Conservation (phyloP, 2,113 vertebrate species). For the Pollimyrus isidori region DNA sequence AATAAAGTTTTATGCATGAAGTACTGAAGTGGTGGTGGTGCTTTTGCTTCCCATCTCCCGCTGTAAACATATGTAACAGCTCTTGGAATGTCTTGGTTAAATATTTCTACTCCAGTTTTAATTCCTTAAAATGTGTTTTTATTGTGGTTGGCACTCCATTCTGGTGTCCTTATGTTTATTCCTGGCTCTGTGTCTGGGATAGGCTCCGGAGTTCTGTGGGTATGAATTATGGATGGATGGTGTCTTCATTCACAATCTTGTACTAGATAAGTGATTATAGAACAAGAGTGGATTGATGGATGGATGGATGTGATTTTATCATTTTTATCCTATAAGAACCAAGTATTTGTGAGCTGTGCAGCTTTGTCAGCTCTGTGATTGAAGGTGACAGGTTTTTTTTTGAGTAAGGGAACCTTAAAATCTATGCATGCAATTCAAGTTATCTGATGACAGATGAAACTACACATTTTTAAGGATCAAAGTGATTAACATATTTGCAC, state of each 20-base stretch:
- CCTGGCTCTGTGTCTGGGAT: not conserved
- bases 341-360: not conserved
- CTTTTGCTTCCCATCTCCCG: not conserved
- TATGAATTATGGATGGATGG: not conserved
- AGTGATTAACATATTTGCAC: not conserved
- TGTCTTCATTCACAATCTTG: not conserved
- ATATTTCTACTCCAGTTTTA: not conserved
- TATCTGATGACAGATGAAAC: not conserved
- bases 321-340: not conserved
- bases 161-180: not conserved
- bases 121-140: not conserved
- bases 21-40: not conserved
- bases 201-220: not conserved
- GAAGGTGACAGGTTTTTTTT: not conserved
- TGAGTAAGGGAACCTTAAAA: not conserved
- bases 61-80: not conserved
- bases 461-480: not conserved
- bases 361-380: not conserved
- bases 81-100: not conserved
- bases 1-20: not conserved
- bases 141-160: not conserved
- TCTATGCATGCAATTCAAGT: not conserved
- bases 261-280: not conserved
- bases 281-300: not conserved
- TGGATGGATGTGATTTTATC: not conserved